Percentiles rank a stretch among this genome's conserved stretches.
These are phyloP conservation scores for Danio jaintianensis DNA, from an alignment of 2,797 vertebrate genomes.

Conservation along the genomic window DNA sequence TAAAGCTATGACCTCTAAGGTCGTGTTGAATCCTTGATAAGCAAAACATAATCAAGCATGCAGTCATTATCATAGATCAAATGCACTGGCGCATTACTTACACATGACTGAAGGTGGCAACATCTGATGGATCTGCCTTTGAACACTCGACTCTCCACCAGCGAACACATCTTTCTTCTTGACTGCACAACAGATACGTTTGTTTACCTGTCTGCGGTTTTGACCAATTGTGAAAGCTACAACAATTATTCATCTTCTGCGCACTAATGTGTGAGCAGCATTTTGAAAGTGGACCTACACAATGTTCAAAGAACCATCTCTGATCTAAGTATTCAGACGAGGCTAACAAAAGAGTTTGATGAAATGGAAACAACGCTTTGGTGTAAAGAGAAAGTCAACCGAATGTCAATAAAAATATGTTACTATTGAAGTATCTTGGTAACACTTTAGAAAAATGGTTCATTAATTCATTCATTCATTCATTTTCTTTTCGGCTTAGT, in stretches of 20 bases:
- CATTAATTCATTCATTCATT: no score
- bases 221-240: constrained; percentile 58
- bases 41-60: constrained; percentile 67
- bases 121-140: constrained; percentile 55
- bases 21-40: constrained; percentile 69
- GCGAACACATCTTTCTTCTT: constrained; percentile 58
- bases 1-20: constrained; percentile 64
- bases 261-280: constrained; percentile 32
- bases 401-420: no score
- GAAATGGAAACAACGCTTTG: neutral
- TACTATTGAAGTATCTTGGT: no score
- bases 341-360: neutral
- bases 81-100: constrained; percentile 60
- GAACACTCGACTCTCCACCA: constrained; percentile 27
- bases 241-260: constrained; percentile 25
- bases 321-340: neutral
- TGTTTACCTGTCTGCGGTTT: constrained; percentile 49
- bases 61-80: constrained; percentile 72
- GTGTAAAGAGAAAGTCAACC: no score
- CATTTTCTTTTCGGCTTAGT: no score
- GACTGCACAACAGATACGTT: constrained; percentile 59
- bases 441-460: no score
- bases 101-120: constrained; percentile 57
- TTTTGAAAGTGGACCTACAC: neutral
- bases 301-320: neutral